Evolutionary conservation across 1,140 invertebrate genomes (phyloP).

Genomic region (Drosophila guanche): DNA sequence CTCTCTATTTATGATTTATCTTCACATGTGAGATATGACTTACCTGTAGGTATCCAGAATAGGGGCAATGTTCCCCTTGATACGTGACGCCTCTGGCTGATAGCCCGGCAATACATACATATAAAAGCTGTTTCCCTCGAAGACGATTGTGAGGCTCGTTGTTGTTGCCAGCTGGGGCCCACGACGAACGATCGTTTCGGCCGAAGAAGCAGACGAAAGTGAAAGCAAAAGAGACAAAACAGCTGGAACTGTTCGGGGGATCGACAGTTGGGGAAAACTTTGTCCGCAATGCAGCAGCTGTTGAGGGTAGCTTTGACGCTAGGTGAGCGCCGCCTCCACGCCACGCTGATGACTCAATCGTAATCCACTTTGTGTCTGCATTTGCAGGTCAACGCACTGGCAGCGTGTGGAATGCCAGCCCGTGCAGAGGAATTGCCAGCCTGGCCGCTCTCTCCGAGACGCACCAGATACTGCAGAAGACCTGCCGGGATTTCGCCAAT

Average conservation of each 20-base stretch:
- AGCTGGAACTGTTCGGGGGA: conserved; percentile 8
- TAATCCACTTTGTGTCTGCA: not conserved
- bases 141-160: conserved; percentile 5
- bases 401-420: not conserved
- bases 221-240: conserved; percentile 19
- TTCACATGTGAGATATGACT: too few relatives aligned
- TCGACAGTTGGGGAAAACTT: conserved; percentile 13
- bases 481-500: conserved; percentile 96
- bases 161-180: conserved; percentile 8
- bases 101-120: not conserved
- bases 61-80: too few relatives aligned
- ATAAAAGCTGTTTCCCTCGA: conserved; percentile 37
- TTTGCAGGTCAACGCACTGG: conserved; percentile 53
- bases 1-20: too few relatives aligned
- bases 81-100: conserved; percentile 1
- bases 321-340: conserved; percentile 21
- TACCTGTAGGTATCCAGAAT: too few relatives aligned
- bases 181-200: conserved; percentile 6
- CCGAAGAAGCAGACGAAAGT: conserved; percentile 15
- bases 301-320: conserved; percentile 30
- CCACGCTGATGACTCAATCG: not conserved
- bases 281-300: conserved; percentile 54
- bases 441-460: conserved; percentile 92
- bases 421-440: conserved; percentile 85
- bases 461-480: conserved; percentile 95